phyloP scores from a whole-genome alignment of 2,797 vertebrate species.

The Triplophysa bombifrons region DNA sequence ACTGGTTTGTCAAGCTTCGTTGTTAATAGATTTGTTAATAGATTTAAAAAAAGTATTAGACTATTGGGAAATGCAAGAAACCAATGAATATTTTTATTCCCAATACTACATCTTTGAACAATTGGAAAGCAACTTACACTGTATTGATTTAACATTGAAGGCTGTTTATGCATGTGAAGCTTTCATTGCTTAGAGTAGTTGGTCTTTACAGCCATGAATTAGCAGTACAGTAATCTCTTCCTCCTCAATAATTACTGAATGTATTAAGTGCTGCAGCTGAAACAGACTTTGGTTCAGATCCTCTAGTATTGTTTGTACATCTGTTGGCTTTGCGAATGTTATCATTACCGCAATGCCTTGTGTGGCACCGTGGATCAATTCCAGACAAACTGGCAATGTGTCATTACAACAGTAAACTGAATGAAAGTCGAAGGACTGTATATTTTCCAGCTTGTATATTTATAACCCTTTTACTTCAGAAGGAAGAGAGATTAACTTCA shows the following conservation, averaged over 20 bases:
- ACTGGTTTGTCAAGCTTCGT: not conserved
- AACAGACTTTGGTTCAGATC: constrained; percentile 35
- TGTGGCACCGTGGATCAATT: constrained; percentile 39
- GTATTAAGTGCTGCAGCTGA: constrained; percentile 58
- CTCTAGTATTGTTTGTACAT: constrained; percentile 44
- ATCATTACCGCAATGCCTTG: constrained; percentile 36
- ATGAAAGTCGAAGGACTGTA: constrained; percentile 26
- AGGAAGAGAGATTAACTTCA: constrained; percentile 40
- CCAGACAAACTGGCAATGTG: constrained; percentile 21
- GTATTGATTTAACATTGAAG: constrained; percentile 26
- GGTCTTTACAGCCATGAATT: constrained; percentile 49
- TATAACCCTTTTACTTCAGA: constrained; percentile 33
- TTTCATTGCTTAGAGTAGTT: constrained; percentile 45
- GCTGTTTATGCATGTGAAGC: constrained; percentile 31
- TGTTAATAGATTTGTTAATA: not conserved
- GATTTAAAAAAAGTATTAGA: too few relatives aligned
- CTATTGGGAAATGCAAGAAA: not conserved
- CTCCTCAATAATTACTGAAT: constrained; percentile 51
- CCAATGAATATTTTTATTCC: not conserved
- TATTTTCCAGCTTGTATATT: constrained; percentile 47
- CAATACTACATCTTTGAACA: not conserved
- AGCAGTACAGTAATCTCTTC: constrained; percentile 32
- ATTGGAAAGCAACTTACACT: constrained; percentile 21
- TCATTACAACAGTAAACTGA: constrained; percentile 29
- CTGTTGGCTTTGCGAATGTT: constrained; percentile 53